These are phyloP conservation scores for Nymphalis urticae DNA, from an alignment of 2,888 invertebrate species.

Conservation along the genomic window DNA sequence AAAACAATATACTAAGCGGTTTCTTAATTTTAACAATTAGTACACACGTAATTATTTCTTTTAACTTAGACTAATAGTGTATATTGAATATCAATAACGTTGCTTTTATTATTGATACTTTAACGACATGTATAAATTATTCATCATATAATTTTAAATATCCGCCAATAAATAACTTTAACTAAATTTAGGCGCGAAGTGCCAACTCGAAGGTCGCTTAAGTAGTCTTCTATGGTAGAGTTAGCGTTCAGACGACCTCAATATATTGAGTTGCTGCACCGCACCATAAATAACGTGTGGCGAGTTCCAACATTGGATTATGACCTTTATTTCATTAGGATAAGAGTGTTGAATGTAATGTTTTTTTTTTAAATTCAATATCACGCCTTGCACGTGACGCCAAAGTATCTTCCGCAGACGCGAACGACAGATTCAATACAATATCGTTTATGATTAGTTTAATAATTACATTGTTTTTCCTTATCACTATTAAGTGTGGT, in stretches of 20 bases:
- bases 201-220: slow-evolving; percentile 21
- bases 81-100: no score
- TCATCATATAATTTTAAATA: neutral
- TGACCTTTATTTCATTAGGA: slow-evolving; percentile 29
- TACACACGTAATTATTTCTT: no score
- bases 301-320: slow-evolving; percentile 12
- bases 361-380: slow-evolving; percentile 38
- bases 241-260: slow-evolving; percentile 33
- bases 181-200: slow-evolving; percentile 11
- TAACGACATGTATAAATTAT: no score
- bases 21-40: no score
- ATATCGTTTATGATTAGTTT: slow-evolving; percentile 26
- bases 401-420: slow-evolving; percentile 44
- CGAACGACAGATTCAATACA: slow-evolving; percentile 20
- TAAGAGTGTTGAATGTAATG: slow-evolving; percentile 31
- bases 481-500: slow-evolving; percentile 13
- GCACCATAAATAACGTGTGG: slow-evolving; percentile 29
- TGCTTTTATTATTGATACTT: no score
- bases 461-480: slow-evolving; percentile 27
- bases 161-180: neutral
- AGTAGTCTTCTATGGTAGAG: slow-evolving; percentile 14
- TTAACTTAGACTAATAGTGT: no score
- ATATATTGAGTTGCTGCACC: slow-evolving; percentile 31
- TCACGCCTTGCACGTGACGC: slow-evolving; percentile 29
- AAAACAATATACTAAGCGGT: no score